Base-by-base conservation (phyloP, 1,140 invertebrate genomes). In the Goniozus legneri region DNA sequence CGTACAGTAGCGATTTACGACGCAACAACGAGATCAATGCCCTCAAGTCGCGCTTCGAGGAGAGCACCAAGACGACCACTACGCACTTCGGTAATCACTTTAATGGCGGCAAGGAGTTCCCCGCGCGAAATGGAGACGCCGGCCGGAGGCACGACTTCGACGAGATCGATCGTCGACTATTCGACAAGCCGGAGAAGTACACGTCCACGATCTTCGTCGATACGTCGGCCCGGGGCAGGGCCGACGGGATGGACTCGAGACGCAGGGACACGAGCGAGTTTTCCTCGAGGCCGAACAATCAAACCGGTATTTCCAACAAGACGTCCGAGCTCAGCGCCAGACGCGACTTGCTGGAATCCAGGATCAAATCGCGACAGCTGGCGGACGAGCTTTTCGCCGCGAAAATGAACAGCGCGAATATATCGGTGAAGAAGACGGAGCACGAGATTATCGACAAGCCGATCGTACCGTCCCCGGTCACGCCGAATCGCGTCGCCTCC, bases 271-370 rank as follows among this genome's bases (percentile, higher is more conserved):
- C 45, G 50, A 42, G 40, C 41, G 70, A 71, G 42, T 60, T 32
- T 22, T 13, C 32, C 21, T 41, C 35, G 44, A 48, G 51, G 16
- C 53, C 36, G 40, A 48, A 38, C 59, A 64, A 38, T 7, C 56
- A 44, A 4, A 34, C 22, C 21, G 65, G 65, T 0, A 58, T 69
- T 35, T 64, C 64, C 2, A 69, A 55, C 27, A 72, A 75, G 42
- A 70, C 70, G 14, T 71, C 65, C n/a, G 83, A 86, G 55, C 55
- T 88, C 27, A 86, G 85, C 60, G 81, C 84, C n/a, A 75, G 86
- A 20, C 73, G 87, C 15, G 83, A 88, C 33, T 73, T 85, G n/a
- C 73, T 89, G 3, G 87, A 89, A 63, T 88, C 86, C 1, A 79
- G 85, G 39, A 81, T 85, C 32, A 83, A 84, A 50, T 78, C 80